Evolutionary conservation across 2,797 vertebrate genomes (phyloP).

Genomic region (Hyperoplus immaculatus): DNA sequence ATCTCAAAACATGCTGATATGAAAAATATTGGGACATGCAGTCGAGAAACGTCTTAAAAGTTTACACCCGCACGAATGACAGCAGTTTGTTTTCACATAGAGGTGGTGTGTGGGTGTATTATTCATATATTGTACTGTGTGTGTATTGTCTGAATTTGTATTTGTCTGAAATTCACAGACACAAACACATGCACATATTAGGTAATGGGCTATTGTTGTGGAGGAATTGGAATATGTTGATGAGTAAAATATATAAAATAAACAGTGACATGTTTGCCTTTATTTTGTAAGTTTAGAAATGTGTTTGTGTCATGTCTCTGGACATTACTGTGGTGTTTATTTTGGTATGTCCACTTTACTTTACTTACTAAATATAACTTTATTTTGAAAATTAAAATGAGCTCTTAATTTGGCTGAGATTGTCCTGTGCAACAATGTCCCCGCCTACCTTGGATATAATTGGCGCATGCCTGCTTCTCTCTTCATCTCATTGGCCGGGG

Average conservation of each 20-base stretch:
- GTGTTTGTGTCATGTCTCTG: background rate
- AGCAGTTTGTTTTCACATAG: background rate
- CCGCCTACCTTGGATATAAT: slow-evolving; percentile 67
- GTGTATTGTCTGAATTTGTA: too few relatives aligned
- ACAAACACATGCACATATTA: too few relatives aligned
- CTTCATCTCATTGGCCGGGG: slow-evolving; percentile 70
- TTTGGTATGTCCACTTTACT: background rate
- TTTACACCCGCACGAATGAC: background rate
- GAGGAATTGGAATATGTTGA: background rate
- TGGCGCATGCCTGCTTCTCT: slow-evolving; percentile 61
- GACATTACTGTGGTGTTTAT: background rate
- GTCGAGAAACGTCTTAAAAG: slow-evolving; percentile 13
- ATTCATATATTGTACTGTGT: too few relatives aligned
- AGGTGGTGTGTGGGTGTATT: too few relatives aligned
- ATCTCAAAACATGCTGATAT: background rate
- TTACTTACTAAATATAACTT: background rate
- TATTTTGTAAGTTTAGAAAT: too few relatives aligned
- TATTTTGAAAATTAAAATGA: background rate
- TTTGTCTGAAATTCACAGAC: too few relatives aligned
- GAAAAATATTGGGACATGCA: background rate
- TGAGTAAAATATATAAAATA: background rate
- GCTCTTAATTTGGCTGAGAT: background rate
- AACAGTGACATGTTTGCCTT: background rate
- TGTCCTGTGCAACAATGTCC: background rate
- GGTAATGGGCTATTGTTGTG: too few relatives aligned